Base-by-base conservation (phyloP, 2,797 vertebrate genomes). In the Acanthopagrus latus region DNA sequence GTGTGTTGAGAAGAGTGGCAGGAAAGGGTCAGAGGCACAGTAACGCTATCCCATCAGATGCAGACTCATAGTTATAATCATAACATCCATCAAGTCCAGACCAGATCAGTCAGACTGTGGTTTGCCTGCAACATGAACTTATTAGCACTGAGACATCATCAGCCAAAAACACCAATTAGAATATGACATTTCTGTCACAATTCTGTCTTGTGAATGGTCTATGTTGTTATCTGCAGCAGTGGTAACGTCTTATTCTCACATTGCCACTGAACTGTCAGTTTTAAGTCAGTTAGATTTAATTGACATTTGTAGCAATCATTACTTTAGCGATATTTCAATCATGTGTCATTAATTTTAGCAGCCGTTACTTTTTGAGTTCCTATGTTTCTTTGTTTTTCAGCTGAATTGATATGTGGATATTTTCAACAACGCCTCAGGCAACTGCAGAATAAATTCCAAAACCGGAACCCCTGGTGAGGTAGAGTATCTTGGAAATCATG, bases 41-140 rank as follows among this genome's bases (percentile, higher is more conserved):
- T 29, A 72, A 83, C 78, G 52, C 63, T 17, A 71, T 33, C 59
- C 57, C 59, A 73, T 74, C 48, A 43, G 51, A 76, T 41, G 25
- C 27, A 69, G 64, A 74, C 20, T 1, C 25, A 33, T 2, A 14
- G 38, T 47, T 57, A 14, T 78, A 51, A 64, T 73, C 25, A 38
- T 47, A 33, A 57, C 78, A 71, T 76, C 56, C 23, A 76, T 74
- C 51, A 54, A 27, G 59, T 57, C 78, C 29, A 64, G 64, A 66
- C 62, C 52, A 16, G 4, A 68, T 46, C 52, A 67, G 46, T 52
- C 72, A 66, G 62, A 69, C 9, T 1, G 68, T 7, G 64, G 64
- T 51, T 74, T 46, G 38, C 10, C 52, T 33, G 59, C 7, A 29
- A 21, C 8, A 52, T 44, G 41, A 63, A 13, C 7, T 27, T 18